phyloP scores from a whole-genome alignment of 2,888 invertebrate species.

The Laothoe populi region DNA sequence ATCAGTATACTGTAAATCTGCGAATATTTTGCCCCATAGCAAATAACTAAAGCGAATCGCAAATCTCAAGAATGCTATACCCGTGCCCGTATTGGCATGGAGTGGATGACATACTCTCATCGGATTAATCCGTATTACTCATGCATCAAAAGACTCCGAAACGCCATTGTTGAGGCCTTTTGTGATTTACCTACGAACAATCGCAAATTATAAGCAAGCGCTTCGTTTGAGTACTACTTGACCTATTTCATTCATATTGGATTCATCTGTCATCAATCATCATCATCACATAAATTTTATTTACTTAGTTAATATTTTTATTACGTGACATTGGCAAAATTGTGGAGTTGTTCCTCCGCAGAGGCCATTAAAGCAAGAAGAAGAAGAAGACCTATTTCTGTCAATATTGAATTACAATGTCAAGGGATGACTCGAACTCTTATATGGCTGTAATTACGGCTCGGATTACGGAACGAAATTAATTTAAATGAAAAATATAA shows the following conservation, averaged over 20 bases:
- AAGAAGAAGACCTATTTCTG: too few species aligned
- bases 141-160: slow-evolving; percentile 79
- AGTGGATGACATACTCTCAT: slow-evolving; percentile 79
- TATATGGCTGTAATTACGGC: slow-evolving; percentile 7
- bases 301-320: too few species aligned
- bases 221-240: slow-evolving; percentile 72
- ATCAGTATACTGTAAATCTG: background rate
- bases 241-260: too few species aligned
- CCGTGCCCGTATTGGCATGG: slow-evolving; percentile 66
- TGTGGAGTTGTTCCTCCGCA: too few species aligned
- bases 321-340: too few species aligned
- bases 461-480: background rate
- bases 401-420: slow-evolving; percentile 57
- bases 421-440: background rate
- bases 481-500: background rate
- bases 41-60: slow-evolving; percentile 63
- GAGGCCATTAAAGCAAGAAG: too few species aligned
- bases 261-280: too few species aligned
- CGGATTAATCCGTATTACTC: slow-evolving; percentile 78
- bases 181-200: slow-evolving; percentile 72
- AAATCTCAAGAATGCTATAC: slow-evolving; percentile 65
- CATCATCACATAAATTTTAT: too few species aligned
- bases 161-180: slow-evolving; percentile 63
- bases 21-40: slow-evolving; percentile 45
- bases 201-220: slow-evolving; percentile 76